A percentile compares a stretch with the other conserved stretches of the same genome.
These are phyloP conservation scores for Neoitamus cyanurus DNA, from an alignment of 2,888 invertebrate genomes.

Conservation along the genomic window DNA sequence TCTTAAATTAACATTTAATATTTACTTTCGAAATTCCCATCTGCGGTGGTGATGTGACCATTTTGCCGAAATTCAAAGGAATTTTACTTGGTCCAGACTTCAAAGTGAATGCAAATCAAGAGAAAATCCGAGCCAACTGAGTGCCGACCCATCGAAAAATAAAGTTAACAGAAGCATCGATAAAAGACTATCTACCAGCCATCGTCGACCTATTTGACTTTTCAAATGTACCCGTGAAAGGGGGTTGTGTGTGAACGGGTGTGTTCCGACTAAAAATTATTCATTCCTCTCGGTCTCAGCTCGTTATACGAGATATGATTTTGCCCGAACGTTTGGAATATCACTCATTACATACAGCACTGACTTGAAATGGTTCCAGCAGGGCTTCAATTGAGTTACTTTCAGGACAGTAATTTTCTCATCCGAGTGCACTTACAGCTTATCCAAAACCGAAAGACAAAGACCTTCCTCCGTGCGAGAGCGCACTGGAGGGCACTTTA, in stretches of 20 bases:
- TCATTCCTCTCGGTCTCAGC: neutral
- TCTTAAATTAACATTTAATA: constrained; percentile 28
- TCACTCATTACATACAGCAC: neutral
- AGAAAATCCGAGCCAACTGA: neutral
- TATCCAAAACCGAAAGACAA: neutral
- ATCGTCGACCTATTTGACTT: neutral
- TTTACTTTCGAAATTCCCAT: constrained; percentile 17
- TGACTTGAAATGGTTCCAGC: neutral
- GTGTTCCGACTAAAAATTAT: neutral
- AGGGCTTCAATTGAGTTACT: neutral
- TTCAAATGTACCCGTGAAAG: neutral
- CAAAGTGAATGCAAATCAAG: constrained; percentile 32
- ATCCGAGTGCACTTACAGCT: neutral
- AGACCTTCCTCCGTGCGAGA: no score
- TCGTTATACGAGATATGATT: neutral
- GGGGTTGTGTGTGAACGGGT: neutral
- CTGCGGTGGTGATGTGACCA: neutral
- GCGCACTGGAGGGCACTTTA: neutral
- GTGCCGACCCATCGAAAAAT: neutral
- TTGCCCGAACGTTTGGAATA: neutral
- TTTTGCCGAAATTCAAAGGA: neutral
- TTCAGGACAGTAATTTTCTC: neutral
- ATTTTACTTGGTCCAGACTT: neutral
- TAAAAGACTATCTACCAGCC: neutral
- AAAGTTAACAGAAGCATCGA: neutral